phyloP scores from a whole-genome alignment of 2,113 vertebrate species.

The Struthio camelus region DNA sequence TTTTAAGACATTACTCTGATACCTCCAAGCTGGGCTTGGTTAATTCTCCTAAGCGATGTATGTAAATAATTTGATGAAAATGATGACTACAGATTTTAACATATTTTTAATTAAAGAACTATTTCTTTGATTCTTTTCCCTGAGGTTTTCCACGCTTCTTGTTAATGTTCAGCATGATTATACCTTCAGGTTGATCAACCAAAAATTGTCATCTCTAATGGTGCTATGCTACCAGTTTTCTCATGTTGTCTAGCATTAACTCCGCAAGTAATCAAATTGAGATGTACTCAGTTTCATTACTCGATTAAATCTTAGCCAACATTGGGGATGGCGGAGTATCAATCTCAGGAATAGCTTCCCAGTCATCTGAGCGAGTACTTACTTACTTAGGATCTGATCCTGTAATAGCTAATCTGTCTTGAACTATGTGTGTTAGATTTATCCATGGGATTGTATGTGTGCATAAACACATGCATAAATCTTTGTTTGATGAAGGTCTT shows the following conservation, averaged over 20 bases:
- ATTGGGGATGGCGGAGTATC: neutral
- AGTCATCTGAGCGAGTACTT: neutral
- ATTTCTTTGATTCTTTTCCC: slow-evolving; percentile 1
- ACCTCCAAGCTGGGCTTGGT: neutral
- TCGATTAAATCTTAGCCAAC: slow-evolving; percentile 41
- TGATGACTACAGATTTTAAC: neutral
- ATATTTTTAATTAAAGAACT: slow-evolving; percentile 25
- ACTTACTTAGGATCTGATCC: neutral
- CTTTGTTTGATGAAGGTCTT: neutral
- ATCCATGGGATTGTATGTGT: neutral
- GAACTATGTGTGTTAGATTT: neutral
- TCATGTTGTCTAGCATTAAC: slow-evolving; percentile 17
- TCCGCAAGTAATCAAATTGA: slow-evolving; percentile 32
- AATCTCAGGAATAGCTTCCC: slow-evolving; percentile 9
- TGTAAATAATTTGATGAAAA: slow-evolving; percentile 4
- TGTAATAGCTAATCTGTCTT: neutral
- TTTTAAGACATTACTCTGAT: neutral
- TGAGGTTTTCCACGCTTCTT: neutral
- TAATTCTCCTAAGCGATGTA: slow-evolving; percentile 3
- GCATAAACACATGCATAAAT: neutral
- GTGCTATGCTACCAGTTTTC: slow-evolving; percentile 26
- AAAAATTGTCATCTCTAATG: slow-evolving; percentile 20
- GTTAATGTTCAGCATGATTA: neutral
- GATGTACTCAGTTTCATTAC: neutral
- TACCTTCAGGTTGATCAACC: slow-evolving; percentile 33